Evolutionary conservation across 2,888 invertebrate species (phyloP), one percentile per base, ranked within the genome.

Genomic region (Phoronis australis): DNA sequence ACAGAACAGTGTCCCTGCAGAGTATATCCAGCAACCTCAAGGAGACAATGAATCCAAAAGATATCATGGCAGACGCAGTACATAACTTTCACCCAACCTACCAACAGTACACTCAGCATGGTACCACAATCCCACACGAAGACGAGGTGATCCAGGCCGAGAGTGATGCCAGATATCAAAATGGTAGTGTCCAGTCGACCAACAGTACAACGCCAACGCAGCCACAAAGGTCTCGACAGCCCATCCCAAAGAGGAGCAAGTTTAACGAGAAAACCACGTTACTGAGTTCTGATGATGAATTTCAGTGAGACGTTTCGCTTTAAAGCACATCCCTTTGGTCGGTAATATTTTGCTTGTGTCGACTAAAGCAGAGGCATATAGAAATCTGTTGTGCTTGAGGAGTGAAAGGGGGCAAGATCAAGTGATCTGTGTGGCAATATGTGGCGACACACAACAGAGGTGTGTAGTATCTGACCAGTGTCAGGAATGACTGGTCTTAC

Each of bases 61-160:
- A 99, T 81, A 99, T 99, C 78, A 96, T 99, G 95, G 96, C 96
- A 71, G 99, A 77, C 52, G 76, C 77, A 26, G 75, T 77, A 37
- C 96, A 97, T 80, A 97, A 97, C 81, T 97, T 97, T 84, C 99
- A 99, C 83, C 99, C 99, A 47, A 95, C 99, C 78, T 99, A 99
- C 80, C 97, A 99, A 79, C 97, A 99, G 79, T 99, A 99, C 80
- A 75, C 74, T 6, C 75, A 75, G 55, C 73, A 75, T 38, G 72
- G 68, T 44, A 64, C 60, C 60, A 66, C 67, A 54, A 62, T 65
- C 12, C 65, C 69, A 2, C 62, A 64, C 20, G 70, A 70, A 37
- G 71, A 71, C 38, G 64, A 66, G 35, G 59, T 58, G 37, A 60
- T 57, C 2, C 63, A 66, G 18, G 35, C 46, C 20, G 47, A 51